A percentile compares a stretch with the other conserved stretches of the same genome.
These are phyloP conservation scores for Notarius quadriscutis DNA, from an alignment of 2,113 vertebrate genomes.

Conservation along the genomic window DNA sequence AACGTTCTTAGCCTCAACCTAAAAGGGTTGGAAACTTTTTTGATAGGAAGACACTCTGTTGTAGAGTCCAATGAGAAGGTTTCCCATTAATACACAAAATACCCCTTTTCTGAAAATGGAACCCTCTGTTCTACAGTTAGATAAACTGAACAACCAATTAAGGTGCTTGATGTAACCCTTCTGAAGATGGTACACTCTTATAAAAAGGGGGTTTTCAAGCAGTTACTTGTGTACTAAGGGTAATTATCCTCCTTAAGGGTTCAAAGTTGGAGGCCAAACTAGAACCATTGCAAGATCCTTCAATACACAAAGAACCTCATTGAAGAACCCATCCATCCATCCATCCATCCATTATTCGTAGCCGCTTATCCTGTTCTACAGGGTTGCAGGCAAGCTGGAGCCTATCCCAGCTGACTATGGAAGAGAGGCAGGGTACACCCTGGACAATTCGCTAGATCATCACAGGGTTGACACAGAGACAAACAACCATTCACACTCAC, in stretches of 20 bases:
- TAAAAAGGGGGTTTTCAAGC: neutral
- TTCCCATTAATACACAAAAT: neutral
- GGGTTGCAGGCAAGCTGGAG: too few relatives aligned
- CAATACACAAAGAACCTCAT: neutral
- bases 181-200: neutral
- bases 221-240: neutral
- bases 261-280: neutral
- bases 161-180: neutral
- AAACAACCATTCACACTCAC: too few relatives aligned
- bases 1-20: neutral
- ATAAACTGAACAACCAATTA: neutral
- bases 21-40: neutral
- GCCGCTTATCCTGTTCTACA: too few relatives aligned
- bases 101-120: neutral
- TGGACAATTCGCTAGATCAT: too few relatives aligned
- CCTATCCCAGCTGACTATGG: too few relatives aligned
- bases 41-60: neutral
- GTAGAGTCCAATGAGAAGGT: neutral
- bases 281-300: neutral
- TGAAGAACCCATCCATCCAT: neutral
- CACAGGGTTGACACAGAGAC: too few relatives aligned
- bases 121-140: neutral
- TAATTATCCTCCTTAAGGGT: neutral
- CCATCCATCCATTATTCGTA: too few relatives aligned
- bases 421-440: too few relatives aligned